Evolutionary conservation across 2,888 invertebrate species (phyloP).

Genomic region (Tenthredo distinguenda): DNA sequence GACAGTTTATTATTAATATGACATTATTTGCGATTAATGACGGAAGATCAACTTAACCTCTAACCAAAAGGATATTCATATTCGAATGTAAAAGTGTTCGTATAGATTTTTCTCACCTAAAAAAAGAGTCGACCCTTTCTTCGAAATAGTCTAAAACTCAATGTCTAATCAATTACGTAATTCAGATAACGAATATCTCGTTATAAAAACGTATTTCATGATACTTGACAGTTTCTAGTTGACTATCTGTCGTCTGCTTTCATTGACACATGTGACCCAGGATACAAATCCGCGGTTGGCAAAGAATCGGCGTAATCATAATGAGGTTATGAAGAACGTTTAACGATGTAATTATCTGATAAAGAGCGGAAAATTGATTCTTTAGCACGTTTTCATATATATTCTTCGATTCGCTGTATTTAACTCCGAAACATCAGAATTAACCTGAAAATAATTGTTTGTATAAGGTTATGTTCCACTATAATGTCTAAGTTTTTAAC

Average conservation of each 20-base stretch:
- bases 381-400: background rate
- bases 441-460: conserved; percentile 32
- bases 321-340: background rate
- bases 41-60: background rate
- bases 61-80: background rate
- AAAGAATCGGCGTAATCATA: background rate
- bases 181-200: background rate
- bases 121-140: background rate
- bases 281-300: background rate
- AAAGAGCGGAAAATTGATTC: background rate
- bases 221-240: background rate
- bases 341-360: background rate
- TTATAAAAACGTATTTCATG: background rate
- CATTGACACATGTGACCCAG: background rate
- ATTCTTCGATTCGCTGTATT: background rate
- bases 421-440: background rate
- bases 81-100: background rate
- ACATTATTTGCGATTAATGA: background rate
- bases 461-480: background rate
- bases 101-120: background rate
- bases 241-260: background rate
- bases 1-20: background rate
- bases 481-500: background rate
- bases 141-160: background rate
- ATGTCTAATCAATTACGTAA: background rate